Base-by-base conservation (phyloP, 2,113 vertebrate species). In the Sinocyclocheilus rhinocerous region DNA sequence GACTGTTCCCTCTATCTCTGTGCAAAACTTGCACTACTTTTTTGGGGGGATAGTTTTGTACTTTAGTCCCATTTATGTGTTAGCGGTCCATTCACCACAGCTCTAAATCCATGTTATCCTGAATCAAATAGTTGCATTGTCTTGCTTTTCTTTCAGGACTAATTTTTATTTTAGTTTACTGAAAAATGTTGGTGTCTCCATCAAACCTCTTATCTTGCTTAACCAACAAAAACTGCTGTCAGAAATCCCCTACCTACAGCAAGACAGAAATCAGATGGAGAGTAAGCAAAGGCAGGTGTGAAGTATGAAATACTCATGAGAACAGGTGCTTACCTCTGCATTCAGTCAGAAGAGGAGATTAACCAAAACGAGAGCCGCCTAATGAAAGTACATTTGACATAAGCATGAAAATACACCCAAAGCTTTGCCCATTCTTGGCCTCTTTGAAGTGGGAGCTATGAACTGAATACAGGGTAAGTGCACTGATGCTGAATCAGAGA, bases 401-500 rank as follows among this genome's bases (percentile, higher is more conserved):
- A 55, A 59, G 57, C 73, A 87, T 61, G 65, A 85, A 89, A 89
- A 85, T 84, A 86, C 76, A 85, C 48, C 72, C 83, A 87, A 87
- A 88, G 70, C 75, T 57, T 26, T 15, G 20, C 42, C 69, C 78
- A 78, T 59, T 63, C 52, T 77, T 10, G 22, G 36, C 18, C 12
- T 70, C 84, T 89, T 86, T 88, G 89, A 90, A 85, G 87, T 90
- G 29, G 22, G 65, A 70, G 67, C 24, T 36, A 10, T 45, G 42
- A 45, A 45, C 42, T 45, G 36, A 42, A 29, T n/a, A 75, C 20
- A 67, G 81, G 26, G 8, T 42, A 86, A 81, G 84, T 59, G 45
- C 70, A 48, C 15, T 42, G 20, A 26, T 33, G 63, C 81, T 79
- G 70, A 83, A 67, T 67, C 22, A 86, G 59, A 42, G 22, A 59